Conservation (phyloP, 2,888 invertebrate genomes). For the Caenorhabditis macrosperma region DNA sequence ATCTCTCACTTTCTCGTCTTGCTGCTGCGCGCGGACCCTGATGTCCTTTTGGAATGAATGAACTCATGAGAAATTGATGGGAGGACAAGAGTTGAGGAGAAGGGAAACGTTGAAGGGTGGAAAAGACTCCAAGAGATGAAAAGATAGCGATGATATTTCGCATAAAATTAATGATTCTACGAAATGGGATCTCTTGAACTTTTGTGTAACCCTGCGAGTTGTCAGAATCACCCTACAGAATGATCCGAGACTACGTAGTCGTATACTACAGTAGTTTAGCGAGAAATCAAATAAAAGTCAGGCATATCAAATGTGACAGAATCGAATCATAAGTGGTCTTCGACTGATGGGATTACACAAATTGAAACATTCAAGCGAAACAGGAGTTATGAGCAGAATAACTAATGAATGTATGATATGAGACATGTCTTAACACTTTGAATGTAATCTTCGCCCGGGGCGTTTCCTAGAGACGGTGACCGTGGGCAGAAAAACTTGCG, state of each 20-base stretch:
- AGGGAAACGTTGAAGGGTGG: neutral
- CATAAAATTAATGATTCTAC: constrained; percentile 19
- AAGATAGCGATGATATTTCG: constrained; percentile 1
- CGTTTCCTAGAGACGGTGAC: neutral
- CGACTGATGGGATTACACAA: constrained; percentile 12
- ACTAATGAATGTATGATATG: constrained; percentile 2
- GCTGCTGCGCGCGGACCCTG: neutral
- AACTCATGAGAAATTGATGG: constrained; percentile 45
- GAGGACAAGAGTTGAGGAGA: neutral
- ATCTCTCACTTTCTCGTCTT: constrained; percentile 27
- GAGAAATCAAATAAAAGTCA: neutral
- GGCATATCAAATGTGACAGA: neutral
- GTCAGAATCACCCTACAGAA: neutral
- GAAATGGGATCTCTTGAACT: constrained; percentile 4
- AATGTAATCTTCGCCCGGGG: constrained; percentile 4
- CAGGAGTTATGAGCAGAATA: neutral
- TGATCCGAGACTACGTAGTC: neutral
- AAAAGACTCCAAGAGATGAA: neutral
- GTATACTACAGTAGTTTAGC: neutral
- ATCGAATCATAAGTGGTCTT: neutral
- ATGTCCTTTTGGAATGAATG: constrained; percentile 30
- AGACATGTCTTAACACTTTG: neutral
- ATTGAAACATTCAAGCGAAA: neutral
- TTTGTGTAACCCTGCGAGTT: neutral
- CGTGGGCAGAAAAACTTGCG: neutral